Evolutionary conservation across 2,797 vertebrate species (phyloP).

Genomic region (Cuniculus paca): DNA sequence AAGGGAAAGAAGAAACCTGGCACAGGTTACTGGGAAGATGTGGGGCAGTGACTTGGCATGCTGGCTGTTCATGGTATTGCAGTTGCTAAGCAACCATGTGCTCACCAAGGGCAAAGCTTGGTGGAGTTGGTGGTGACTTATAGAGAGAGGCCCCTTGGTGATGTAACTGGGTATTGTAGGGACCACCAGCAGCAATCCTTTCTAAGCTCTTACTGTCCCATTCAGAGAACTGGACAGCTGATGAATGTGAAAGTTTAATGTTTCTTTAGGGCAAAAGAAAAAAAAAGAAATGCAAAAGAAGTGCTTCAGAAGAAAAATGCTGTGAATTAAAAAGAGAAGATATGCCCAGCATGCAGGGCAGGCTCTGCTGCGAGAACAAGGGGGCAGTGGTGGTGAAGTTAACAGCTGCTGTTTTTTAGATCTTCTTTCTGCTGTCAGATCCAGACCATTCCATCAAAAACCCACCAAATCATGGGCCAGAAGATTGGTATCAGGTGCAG

Average conservation of each 20-base stretch:
- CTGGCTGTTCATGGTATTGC: too few species aligned
- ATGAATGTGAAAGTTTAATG: background rate
- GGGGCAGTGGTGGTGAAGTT: background rate
- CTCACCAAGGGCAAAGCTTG: background rate
- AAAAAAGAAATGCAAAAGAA: background rate
- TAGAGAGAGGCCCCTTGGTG: too few species aligned
- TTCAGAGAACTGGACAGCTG: background rate
- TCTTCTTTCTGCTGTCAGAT: background rate
- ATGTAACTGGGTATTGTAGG: background rate
- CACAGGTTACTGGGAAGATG: background rate
- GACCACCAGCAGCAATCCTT: background rate
- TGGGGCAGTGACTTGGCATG: background rate
- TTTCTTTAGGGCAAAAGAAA: background rate
- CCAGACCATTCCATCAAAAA: background rate
- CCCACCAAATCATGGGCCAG: background rate
- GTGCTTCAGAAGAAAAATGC: background rate
- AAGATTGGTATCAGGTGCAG: background rate
- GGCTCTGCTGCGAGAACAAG: background rate
- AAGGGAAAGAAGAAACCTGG: background rate
- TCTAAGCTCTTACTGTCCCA: background rate
- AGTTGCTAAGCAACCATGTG: background rate
- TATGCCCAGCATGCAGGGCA: background rate
- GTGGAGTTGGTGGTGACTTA: background rate
- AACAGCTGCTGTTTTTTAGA: background rate
- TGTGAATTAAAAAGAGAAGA: background rate